Evolutionary conservation across 2,113 vertebrate species (phyloP).

Genomic region (Peucedramus taeniatus): DNA sequence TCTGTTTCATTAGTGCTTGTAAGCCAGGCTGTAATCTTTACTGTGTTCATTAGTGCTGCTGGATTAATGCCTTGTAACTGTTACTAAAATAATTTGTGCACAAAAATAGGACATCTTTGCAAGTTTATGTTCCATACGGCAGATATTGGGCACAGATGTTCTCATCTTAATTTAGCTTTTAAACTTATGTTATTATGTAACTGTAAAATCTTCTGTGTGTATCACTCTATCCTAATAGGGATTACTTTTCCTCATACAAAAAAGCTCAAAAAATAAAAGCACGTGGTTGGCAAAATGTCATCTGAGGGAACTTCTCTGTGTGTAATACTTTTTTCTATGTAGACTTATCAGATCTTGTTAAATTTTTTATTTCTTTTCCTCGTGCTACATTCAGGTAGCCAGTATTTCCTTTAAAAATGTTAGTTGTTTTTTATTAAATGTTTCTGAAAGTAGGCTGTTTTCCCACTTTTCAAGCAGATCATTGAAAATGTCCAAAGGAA

Average conservation of each 20-base stretch:
- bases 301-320: neutral
- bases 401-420: neutral
- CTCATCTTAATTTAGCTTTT: slow-evolving; percentile 1
- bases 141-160: neutral
- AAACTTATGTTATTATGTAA: neutral
- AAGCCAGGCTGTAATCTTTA: neutral
- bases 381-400: neutral
- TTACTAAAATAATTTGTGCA: neutral
- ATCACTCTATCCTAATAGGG: neutral
- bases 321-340: neutral
- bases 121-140: neutral
- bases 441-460: neutral
- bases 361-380: neutral
- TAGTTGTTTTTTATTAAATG: neutral
- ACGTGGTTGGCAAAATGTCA: neutral
- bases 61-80: neutral
- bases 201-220: neutral
- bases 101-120: slow-evolving; percentile 1
- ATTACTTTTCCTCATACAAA: neutral
- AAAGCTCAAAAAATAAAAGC: neutral
- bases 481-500: neutral
- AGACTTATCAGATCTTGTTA: neutral
- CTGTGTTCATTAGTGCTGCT: neutral
- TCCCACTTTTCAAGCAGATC: neutral
- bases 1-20: neutral